Base-by-base conservation (phyloP, 2,888 invertebrate species). In the Nysson spinosus region DNA sequence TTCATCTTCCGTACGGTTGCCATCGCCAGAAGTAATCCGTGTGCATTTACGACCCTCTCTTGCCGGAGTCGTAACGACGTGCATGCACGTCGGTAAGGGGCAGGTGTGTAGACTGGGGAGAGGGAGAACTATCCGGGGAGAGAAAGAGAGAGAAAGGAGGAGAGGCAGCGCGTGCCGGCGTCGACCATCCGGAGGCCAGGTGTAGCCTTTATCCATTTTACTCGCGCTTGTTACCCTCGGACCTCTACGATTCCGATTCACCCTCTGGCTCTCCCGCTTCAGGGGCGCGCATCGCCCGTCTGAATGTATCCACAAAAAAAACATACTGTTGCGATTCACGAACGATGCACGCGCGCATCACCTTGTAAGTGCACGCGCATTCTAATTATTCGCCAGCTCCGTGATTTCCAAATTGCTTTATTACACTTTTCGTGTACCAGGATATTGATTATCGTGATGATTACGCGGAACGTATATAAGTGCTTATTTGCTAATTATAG, bases 121-220 rank as follows among this genome's bases (percentile, higher is more conserved):
- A 57, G 52, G 65, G 70, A 75, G 77, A 71, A 60, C 69, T 77
- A 75, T 77, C 70, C 67, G 49, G 43, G 39, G 61, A 44, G 50
- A 52, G 63, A 47, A 54, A 49, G 55, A 52, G 32, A 52, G 65
- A 56, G 64, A 44, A 50, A 32, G 52, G 44, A 43, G 49, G 39
- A 62, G 63, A 64, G 68, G 54, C 42, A 74, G 77, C 80, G 78
- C 80, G 81, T 82, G 82, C 82, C 82, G 78, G 70, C 79, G 72
- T 78, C 78, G 82, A 84, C 83, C 84, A 84, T 84, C 84, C 83
- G 83, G 83, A 84, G 83, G 81, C 84, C 84, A 84, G 84, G 84
- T 84, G 84, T 83, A 83, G 77, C 80, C 81, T 83, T 83, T 82
- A 84, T 83, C 80, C 83, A 80, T 83, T 83, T 82, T 82, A 82